Base-by-base conservation (phyloP, 2,888 invertebrate species). In the Callimorpha dominula region DNA sequence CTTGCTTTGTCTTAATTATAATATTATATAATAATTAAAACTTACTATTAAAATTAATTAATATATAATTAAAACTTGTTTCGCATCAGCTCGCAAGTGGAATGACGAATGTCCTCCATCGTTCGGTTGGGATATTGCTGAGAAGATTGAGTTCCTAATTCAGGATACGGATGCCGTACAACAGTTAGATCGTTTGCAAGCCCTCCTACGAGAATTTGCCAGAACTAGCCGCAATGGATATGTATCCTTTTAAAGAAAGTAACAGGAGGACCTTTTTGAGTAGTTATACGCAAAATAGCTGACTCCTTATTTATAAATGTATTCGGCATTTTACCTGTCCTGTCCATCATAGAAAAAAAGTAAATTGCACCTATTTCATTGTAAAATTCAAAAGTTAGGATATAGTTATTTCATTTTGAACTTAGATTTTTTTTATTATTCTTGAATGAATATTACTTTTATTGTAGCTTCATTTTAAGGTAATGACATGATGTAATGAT, bases 201-300 rank as follows among this genome's bases (percentile, higher is more conserved):
- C 68, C 0, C 87, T 90, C 20, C 74, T 95, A 1, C 75, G 78
- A 0, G 93, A 94, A 67, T 89, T 94, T 9, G 82, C 81, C 0
- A 86, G 69, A 75, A 88, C 78, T 0, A 79, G 90, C 0, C 72
- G 66, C 43, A 74, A 77, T 4, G 95, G 95, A 84, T 93, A 86
- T 77, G 95, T 95, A 95, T 95, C 94, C 94, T 95, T 94, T 91
- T n/a, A 4, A 31, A 14, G 12, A 31, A 31, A 20, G 12, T 14
- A 60, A 31, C 60, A 31, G 31, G 31, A 31, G n/a, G 7, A 15
- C 7, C 52, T 8, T 9, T 54, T 17, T 7, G n/a, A 7, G 8
- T 9, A 20, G 11, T 57, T 57, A 20, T 57, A 11, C 20, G n/a
- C n/a, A 57, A 57, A 9, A 20, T 1, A 9, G 11, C 9, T 57